Evolutionary conservation across 2,113 vertebrate genomes (phyloP), one percentile per base, ranked within the genome.

Genomic region (Colaptes auratus): DNA sequence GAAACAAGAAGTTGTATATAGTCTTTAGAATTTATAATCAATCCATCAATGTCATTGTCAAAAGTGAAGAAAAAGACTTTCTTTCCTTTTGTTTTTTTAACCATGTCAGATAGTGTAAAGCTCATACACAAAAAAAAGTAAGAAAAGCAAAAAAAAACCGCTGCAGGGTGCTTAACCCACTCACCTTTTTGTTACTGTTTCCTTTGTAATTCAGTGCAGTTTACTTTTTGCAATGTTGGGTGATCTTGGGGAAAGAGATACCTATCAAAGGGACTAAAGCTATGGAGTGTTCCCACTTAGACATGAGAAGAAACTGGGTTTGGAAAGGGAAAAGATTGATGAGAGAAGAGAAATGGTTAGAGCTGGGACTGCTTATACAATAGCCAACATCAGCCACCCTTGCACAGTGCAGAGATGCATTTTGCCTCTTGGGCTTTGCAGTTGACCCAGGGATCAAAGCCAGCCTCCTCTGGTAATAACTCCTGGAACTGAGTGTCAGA

Each of bases 351-450:
- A 82, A 28, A 58, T 39, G 74, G 23, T 77, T 81, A 75, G 89
- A 92, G 30, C 17, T 87, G 78, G 44, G 36, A 70, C 71, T 87
- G 25, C 21, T 42, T 61, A 24, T 15, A 11, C 14, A 30, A 11
- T 82, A 79, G 66, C 63, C 53, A 65, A 0, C 53, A 69, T 78
- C 21, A 58, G 18, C 77, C 86, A 39, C 59, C 76, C n/a, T 86
- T 90, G 73, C 63, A 25, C 17, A 3, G 50, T 71, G 58, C 65
- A 95, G 39, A 81, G 86, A 58, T 86, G 53, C 11, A 4, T 83
- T 92, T 95, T 83, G 81, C 83, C 20, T 36, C 48, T 83, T 71
- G 50, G 77, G 77, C 70, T 82, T 82, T 94, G 71, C 74, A 81
- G 21, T 69, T 95, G 69, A 64, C 31, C 56, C 30, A 80, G 71